Base-by-base conservation (phyloP, 1,140 invertebrate genomes). In the Drosophila ambigua region DNA sequence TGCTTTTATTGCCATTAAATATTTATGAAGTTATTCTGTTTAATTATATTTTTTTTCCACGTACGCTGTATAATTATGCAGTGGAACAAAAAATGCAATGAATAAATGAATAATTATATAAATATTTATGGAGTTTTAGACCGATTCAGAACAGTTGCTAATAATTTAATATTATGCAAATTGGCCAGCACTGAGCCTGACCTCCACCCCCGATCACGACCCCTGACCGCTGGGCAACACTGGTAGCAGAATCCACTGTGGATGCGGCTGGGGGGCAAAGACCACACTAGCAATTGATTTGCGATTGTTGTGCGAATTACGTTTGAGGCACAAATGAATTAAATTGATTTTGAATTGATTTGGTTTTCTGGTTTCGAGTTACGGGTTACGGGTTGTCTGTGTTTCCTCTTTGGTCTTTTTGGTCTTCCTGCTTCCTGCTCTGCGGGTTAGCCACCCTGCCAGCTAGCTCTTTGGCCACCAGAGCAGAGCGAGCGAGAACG, bases 131-230 rank as follows among this genome's bases (percentile, higher is more conserved):
- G 35, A 49, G 31, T 62, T 60, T 63, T 39, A 50, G 68, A 45
- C 41, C 46, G 26, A 73, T 67, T 53, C 49, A 52, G 72, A 82
- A 72, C 68, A 68, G 71, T 73, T 78, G 58, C 58, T 57, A 46
- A 68, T 73, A 68, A 77, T 77, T 82, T 78, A 44, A 43, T 48
- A 68, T 57, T 69, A 71, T 71, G 67, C 67, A 69, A 69, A 71
- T 71, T 39, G 44, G n/a, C 8, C 41, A 44, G 11, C 35, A 39
- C 35, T 39, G 35, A 35, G 5, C 7, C 35, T 11, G 35, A 3
- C 35, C 35, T n/a, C n/a, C n/a, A n/a, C 23, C 20, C 20, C 20
- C 20, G 20, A 20, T 20, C 20, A 0, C 20, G 20, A 20, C 20
- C 20, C 20, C 20, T 20, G 20, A 20, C 20, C 20, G 20, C 20